Evolutionary conservation across 2,888 invertebrate species (phyloP).

Genomic region (Steromphala cineraria): DNA sequence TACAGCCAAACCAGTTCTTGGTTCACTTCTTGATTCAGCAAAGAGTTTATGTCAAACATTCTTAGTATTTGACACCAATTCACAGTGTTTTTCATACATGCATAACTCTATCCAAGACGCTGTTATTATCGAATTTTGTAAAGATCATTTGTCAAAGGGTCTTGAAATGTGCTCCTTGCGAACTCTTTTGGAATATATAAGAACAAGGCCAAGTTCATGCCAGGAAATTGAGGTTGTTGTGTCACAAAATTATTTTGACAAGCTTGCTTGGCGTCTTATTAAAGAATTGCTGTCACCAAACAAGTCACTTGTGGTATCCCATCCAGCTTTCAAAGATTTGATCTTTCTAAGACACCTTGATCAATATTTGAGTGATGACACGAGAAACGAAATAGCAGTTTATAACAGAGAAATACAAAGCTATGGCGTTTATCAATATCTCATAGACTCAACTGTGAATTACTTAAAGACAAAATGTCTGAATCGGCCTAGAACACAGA

Average conservation of each 20-base stretch:
- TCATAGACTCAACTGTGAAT: no score
- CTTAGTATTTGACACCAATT: not conserved
- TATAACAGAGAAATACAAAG: not conserved
- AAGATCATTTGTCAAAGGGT: not conserved
- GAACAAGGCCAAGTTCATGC: not conserved
- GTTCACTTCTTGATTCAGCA: not conserved
- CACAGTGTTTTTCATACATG: not conserved
- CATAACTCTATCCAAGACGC: not conserved
- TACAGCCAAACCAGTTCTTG: not conserved
- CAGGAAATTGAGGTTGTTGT: not conserved
- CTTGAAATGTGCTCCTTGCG: not conserved
- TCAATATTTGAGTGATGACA: not conserved
- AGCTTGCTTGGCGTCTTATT: not conserved
- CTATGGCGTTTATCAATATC: no score
- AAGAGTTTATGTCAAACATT: not conserved
- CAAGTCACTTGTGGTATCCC: not conserved
- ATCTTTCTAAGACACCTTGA: not conserved
- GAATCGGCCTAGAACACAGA: not conserved
- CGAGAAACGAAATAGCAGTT: not conserved
- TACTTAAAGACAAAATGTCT: not conserved
- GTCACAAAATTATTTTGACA: not conserved
- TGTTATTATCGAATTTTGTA: not conserved
- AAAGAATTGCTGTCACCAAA: not conserved
- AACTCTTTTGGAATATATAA: not conserved
- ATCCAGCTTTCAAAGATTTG: not conserved